Conservation (phyloP, 2,797 vertebrate genomes). For the Hoplostethus atlanticus region DNA sequence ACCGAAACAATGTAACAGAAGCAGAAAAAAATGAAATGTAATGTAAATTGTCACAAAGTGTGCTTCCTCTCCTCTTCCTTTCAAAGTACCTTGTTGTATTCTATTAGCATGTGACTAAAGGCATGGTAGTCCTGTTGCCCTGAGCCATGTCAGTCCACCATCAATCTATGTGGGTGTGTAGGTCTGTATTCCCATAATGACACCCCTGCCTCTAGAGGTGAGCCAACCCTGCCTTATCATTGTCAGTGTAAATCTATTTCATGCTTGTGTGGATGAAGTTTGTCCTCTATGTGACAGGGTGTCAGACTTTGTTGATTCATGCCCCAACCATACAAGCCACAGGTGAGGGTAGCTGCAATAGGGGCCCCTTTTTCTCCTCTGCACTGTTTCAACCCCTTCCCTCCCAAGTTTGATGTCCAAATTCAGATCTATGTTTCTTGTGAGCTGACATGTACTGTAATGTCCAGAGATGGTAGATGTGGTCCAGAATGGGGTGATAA, state of each 20-base stretch:
- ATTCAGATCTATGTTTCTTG: conserved; percentile 44
- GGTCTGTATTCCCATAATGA: conserved; percentile 30
- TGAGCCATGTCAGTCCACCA: conserved; percentile 15
- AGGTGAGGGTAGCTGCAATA: conserved; percentile 57
- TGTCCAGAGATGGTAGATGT: conserved; percentile 32
- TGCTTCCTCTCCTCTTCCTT: background rate
- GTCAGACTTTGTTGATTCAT: conserved; percentile 63
- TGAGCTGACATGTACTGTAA: conserved; percentile 37
- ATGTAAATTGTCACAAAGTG: background rate
- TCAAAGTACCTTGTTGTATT: background rate
- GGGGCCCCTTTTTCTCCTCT: conserved; percentile 25
- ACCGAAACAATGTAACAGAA: too few species aligned
- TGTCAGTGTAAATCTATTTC: conserved; percentile 60
- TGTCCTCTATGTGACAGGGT: conserved; percentile 62
- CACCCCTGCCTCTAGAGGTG: conserved; percentile 25
- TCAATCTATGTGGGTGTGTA: conserved; percentile 42
- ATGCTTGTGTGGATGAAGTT: conserved; percentile 56
- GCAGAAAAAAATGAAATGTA: too few species aligned
- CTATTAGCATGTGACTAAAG: conserved; percentile 23
- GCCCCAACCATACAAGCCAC: conserved; percentile 38
- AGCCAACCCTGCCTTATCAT: conserved; percentile 53
- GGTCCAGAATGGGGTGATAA: conserved; percentile 63
- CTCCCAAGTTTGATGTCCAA: conserved; percentile 36
- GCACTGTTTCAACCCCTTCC: conserved; percentile 37
- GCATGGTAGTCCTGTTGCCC: conserved; percentile 14